Percentiles rank a stretch among this genome's conserved stretches.
phyloP scores from a whole-genome alignment of 2,113 vertebrate species.

The Indicator indicator region DNA sequence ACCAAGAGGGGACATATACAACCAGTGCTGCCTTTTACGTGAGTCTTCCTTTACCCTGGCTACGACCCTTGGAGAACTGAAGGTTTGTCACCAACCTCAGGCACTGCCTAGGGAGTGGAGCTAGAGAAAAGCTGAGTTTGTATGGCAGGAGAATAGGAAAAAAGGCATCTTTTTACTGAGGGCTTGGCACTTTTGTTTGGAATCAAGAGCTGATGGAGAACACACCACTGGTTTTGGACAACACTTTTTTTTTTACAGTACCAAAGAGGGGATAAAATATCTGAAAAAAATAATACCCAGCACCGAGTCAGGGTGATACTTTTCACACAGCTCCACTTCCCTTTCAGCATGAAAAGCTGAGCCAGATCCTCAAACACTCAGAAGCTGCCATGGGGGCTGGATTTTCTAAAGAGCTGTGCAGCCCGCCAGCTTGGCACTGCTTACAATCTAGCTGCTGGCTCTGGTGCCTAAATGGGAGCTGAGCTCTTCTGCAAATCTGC shows the following conservation, averaged over 20 bases:
- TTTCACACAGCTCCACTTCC: neutral
- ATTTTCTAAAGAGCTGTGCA: conserved; percentile 4
- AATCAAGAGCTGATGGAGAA: neutral
- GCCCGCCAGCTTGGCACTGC: neutral
- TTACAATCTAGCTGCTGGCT: conserved; percentile 16
- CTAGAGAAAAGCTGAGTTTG: neutral
- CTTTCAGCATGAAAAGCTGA: neutral
- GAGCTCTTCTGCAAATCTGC: conserved; percentile 50
- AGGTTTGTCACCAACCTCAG: neutral
- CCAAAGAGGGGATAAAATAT: neutral
- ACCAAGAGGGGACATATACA: neutral
- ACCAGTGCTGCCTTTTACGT: neutral
- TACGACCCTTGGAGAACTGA: neutral
- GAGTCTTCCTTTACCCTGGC: neutral
- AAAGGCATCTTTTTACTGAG: neutral
- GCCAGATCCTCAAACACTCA: neutral
- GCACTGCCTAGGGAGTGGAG: neutral
- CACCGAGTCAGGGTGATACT: fast-evolving
- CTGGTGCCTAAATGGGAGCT: conserved; percentile 46
- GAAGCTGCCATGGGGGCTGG: neutral
- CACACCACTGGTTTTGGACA: neutral
- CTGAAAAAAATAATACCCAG: neutral
- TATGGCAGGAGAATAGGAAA: neutral
- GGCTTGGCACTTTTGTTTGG: neutral
- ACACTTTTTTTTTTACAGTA: neutral